A percentile compares a stretch with the other conserved stretches of the same genome.
phyloP scores from a whole-genome alignment of 2,797 vertebrate genomes.

The Triplophysa yarkandensis region DNA sequence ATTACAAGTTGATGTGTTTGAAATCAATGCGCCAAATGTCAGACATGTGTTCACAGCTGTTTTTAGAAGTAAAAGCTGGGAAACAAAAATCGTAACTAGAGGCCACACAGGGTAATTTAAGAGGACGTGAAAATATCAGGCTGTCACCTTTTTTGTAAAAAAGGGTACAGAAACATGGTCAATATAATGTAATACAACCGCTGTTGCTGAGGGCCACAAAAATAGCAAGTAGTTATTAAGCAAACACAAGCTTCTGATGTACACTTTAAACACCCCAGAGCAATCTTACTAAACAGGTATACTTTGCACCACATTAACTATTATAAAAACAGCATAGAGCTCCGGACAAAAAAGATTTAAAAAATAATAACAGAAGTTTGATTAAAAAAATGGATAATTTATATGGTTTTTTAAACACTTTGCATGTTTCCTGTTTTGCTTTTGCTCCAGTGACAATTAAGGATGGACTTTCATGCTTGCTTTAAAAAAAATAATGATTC shows the following conservation, averaged over 20 bases:
- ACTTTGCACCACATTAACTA: too few relatives aligned
- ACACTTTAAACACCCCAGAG: too few relatives aligned
- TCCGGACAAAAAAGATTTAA: too few relatives aligned
- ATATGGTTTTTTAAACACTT: too few relatives aligned
- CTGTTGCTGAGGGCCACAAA: conserved; percentile 2
- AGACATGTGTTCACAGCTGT: conserved; percentile 45
- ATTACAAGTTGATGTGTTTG: conserved; percentile 43
- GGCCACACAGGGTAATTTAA: conserved; percentile 25
- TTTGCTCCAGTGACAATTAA: too few relatives aligned
- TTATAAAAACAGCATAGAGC: too few relatives aligned
- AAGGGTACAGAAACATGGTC: conserved; percentile 4
- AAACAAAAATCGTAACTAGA: conserved; percentile 25
- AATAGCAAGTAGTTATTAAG: conserved; percentile 9
- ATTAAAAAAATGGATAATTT: too few relatives aligned
- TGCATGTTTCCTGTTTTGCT: too few relatives aligned
- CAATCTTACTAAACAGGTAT: too few relatives aligned
- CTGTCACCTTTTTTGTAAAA: conserved; percentile 28
- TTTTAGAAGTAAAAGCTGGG: conserved; percentile 26
- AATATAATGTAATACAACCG: not conserved
- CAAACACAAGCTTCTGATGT: not conserved
- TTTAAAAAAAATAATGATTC: too few relatives aligned
- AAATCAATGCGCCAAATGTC: conserved; percentile 40
- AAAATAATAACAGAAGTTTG: too few relatives aligned
- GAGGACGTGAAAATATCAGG: conserved; percentile 41
- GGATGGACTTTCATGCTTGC: too few relatives aligned